Base-by-base conservation (phyloP, 2,113 vertebrate species). In the Aramus guarauna region DNA sequence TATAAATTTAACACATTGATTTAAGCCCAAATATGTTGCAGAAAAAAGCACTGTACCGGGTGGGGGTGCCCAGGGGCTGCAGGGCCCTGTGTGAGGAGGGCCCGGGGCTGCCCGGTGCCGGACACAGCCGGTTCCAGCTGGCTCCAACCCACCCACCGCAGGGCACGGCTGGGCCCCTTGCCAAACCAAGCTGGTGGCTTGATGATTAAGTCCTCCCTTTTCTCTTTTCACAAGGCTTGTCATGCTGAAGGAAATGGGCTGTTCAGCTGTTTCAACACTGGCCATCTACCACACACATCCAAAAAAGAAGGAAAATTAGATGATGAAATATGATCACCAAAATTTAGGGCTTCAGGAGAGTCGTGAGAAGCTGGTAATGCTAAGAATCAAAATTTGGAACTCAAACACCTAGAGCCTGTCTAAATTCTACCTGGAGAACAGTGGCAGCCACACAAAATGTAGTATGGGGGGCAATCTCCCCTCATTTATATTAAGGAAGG, bases 91-190 rank as follows among this genome's bases (percentile, higher is more conserved):
- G 21, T 27, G 9, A 29, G 11, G 11, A 16, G 22, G 1, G 3
- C 6, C 18, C 1, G 0, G 32, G 22, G 34, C 22, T 66, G 15
- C 18, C 22, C 32, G 0, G 0, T 10, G 76, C 17, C 0, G 0
- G 53, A 39, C 37, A 30, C 64, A 85, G 16, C 1, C 0, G 0
- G 13, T 56, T 67, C 52, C 53, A 67, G 17, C 9, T 0, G 0
- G 34, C 16, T 34, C 56, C 26, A 21, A 5, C 2, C 0, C 0
- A 26, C n/a, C 12, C 32, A n/a, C 3, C 0, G 1, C 62, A 59
- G 29, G n/a, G 27, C n/a, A 66, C 0, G 4, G 22, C 52, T 39
- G 11, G 75, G 32, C 5, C 15, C 9, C 4, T 3, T 24, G 34
- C 4, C 22, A 39, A 62, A 4, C 5, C 48, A 84, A 37, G 15